Evolutionary conservation across 2,797 vertebrate genomes (phyloP).

Genomic region (Fundulus diaphanus): DNA sequence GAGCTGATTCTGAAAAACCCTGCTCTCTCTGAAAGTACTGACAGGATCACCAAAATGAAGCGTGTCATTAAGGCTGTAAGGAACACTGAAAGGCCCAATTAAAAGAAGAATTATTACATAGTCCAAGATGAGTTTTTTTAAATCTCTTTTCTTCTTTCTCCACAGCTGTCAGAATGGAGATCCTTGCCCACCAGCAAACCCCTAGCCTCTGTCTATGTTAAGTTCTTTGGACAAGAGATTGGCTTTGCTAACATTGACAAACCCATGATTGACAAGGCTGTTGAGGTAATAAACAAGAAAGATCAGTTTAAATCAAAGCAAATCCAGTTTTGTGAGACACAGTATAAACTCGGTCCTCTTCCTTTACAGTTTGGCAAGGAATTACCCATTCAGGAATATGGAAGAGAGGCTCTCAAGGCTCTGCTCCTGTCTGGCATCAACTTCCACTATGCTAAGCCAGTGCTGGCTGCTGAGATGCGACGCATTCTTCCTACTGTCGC

Average conservation of each 20-base stretch:
- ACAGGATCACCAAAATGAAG: constrained; percentile 77
- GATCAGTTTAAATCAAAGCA: neutral
- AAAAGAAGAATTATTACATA: neutral
- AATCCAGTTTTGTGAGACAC: neutral
- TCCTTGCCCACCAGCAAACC: constrained; percentile 69
- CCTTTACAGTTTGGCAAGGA: constrained; percentile 60
- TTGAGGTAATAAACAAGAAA: constrained; percentile 71
- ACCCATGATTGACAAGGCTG: constrained; percentile 66
- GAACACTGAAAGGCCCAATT: constrained; percentile 5
- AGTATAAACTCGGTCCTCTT: neutral
- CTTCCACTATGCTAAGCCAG: constrained; percentile 69
- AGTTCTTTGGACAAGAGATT: constrained; percentile 85
- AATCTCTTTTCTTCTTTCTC: constrained; percentile 32
- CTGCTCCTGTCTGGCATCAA: constrained; percentile 68
- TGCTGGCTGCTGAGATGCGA: constrained; percentile 78
- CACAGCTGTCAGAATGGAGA: constrained; percentile 83
- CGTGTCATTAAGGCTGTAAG: constrained; percentile 81
- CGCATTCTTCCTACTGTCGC: constrained; percentile 80
- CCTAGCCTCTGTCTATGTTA: constrained; percentile 77
- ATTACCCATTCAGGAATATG: neutral
- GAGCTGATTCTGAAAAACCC: constrained; percentile 77
- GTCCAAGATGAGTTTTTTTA: neutral
- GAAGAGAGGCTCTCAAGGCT: constrained; percentile 47
- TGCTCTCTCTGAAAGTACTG: constrained; percentile 50
- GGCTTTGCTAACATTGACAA: constrained; percentile 80